Percentiles rank a stretch among this genome's conserved stretches.
These are phyloP conservation scores for Leptinotarsa defecta DNA, from an alignment of 1,140 invertebrate genomes.

Conservation along the genomic window DNA sequence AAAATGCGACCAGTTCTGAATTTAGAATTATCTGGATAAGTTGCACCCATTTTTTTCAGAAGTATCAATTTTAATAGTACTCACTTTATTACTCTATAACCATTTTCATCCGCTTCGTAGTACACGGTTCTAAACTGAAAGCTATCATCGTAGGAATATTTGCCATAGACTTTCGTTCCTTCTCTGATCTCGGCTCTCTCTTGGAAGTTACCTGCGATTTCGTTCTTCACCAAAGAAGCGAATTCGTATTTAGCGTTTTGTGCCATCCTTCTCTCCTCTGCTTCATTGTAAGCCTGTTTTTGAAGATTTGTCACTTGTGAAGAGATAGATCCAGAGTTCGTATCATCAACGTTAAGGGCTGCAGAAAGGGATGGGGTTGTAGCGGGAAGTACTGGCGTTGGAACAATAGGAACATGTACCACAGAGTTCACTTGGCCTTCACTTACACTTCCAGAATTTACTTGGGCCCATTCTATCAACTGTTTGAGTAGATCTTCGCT, in stretches of 20 bases:
- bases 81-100: constrained; percentile 62
- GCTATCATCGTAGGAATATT: constrained; percentile 63
- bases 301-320: too few species aligned
- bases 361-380: not conserved
- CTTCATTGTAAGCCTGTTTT: constrained; percentile 4
- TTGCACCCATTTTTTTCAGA: not conserved
- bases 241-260: constrained; percentile 57
- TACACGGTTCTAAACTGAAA: constrained; percentile 59
- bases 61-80: constrained; percentile 31
- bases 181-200: constrained; percentile 58
- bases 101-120: constrained; percentile 64
- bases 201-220: constrained; percentile 59
- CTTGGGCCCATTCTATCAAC: not conserved
- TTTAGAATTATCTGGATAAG: not conserved
- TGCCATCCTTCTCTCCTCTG: constrained; percentile 30
- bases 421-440: not conserved
- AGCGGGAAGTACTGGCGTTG: not conserved
- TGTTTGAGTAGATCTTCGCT: not conserved
- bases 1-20: not conserved
- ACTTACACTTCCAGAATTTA: not conserved
- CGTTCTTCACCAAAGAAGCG: constrained; percentile 57
- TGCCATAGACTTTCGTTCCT: constrained; percentile 57
- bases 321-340: too few species aligned
- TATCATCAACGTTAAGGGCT: too few species aligned
- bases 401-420: not conserved